These are phyloP conservation scores for Hippolais icterina DNA, from an alignment of 2,113 vertebrate species.

Conservation along the genomic window DNA sequence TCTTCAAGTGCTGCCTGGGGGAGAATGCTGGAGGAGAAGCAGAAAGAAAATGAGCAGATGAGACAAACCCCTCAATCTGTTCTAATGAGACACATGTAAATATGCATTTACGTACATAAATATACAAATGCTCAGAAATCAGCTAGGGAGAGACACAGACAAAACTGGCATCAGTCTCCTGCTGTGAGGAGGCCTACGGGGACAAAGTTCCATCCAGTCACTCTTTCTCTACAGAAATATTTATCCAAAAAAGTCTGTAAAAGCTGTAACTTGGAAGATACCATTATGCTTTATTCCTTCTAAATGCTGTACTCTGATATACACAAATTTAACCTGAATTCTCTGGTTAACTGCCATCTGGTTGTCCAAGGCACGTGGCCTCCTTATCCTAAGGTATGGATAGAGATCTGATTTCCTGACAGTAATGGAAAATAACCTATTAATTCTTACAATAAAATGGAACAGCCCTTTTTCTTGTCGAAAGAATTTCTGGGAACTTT, in stretches of 20 bases:
- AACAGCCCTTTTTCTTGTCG: background rate
- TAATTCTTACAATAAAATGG: background rate
- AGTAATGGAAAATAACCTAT: background rate
- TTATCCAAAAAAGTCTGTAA: background rate
- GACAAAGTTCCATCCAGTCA: background rate
- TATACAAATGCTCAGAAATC: background rate
- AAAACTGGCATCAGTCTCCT: background rate
- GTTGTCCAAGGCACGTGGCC: background rate
- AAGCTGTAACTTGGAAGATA: background rate
- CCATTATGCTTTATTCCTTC: background rate
- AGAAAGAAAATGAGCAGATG: background rate
- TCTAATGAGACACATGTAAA: background rate
- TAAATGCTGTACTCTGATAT: background rate
- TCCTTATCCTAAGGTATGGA: background rate
- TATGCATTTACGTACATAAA: fast-evolving
- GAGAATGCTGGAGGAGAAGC: slow-evolving; percentile 81
- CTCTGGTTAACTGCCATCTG: background rate
- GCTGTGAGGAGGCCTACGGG: background rate
- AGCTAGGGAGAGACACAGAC: background rate
- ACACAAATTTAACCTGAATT: background rate
- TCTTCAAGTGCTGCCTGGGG: slow-evolving; percentile 95
- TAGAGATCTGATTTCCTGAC: background rate
- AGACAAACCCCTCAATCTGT: background rate
- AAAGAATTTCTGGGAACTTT: background rate
- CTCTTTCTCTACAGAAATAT: background rate